Evolutionary conservation across 2,113 vertebrate genomes (phyloP).

Genomic region (Toxostoma redivivum): DNA sequence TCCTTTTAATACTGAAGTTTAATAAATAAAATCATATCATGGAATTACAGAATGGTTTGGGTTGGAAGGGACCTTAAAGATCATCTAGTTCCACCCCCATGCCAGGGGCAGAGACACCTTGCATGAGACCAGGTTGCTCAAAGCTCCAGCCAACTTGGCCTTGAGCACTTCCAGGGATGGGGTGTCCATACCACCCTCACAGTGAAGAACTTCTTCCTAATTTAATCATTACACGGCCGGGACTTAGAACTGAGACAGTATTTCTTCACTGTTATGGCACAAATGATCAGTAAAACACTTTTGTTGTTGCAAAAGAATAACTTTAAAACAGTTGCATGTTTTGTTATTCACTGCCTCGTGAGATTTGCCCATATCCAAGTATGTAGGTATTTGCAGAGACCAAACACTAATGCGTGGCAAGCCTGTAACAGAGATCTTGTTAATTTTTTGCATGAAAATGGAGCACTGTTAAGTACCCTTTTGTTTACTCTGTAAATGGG

Average conservation of each 20-base stretch:
- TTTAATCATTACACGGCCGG: neutral
- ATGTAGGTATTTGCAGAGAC: neutral
- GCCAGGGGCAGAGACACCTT: neutral
- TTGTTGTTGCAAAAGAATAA: neutral
- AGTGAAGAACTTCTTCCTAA: neutral
- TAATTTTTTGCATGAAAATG: neutral
- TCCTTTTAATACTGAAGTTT: neutral
- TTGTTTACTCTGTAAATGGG: neutral
- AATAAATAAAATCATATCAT: neutral
- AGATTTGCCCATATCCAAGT: neutral
- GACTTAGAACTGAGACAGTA: neutral
- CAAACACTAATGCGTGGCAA: neutral
- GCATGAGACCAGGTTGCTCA: rapidly evolving
- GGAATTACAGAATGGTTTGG: neutral
- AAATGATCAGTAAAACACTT: neutral
- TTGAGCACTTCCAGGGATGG: neutral
- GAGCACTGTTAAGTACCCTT: neutral
- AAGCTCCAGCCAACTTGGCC: neutral
- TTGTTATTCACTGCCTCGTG: neutral
- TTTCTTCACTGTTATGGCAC: neutral
- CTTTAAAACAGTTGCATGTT: neutral
- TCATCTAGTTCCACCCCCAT: neutral
- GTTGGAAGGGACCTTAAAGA: neutral
- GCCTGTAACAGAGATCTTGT: neutral
- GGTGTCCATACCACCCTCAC: neutral